Evolutionary conservation across 64 coral and sea anemone species (phyloP), one percentile per base, ranked within the genome.

Genomic region (Pocillopora damicornis): DNA sequence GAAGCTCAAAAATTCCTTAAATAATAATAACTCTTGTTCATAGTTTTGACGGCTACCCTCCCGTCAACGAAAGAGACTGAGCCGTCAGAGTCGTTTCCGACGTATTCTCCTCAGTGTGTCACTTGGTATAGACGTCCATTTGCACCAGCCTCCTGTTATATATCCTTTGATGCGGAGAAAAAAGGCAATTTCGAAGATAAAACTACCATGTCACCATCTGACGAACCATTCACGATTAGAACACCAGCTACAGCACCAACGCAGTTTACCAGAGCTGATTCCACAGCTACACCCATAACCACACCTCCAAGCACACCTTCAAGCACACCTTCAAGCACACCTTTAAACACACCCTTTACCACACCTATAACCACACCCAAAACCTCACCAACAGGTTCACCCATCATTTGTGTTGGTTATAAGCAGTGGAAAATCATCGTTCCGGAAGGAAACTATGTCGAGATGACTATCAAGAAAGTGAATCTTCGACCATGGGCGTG

Each of bases 391-490:
- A 10, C 18, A 20, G 0, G 9, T n/a, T 11, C 22, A 71, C 1
- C 0, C 6, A 30, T 30, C 30, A 71, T 0, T 23, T 71, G 22
- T 5, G 22, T 71, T 23, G 11, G 8, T 11, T 71, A 71, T 51
- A 79, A 60, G 14, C 22, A 51, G 5, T 79, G 77, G 77, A 13
- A 25, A 2, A 79, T 79, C 22, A 79, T 58, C 30, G 77, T 79
- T 59, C 77, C 22, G 11, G 14, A 79, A 10, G 77, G 23, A 58
- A 22, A 79, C 77, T 79, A 60, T 13, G 77, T 79, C 6, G 77
- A 79, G 58, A 79, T 79, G 58, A 79, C 77, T 13, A 18, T 79
- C 26, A 58, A 61, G 60, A 79, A 23, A 61, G 34, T 79, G 5
- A 18, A 79, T 20, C 18, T 79, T 9, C 56, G 77, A 2, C 58